Conservation (phyloP, 2,797 vertebrate genomes). For the Columba guinea region DNA sequence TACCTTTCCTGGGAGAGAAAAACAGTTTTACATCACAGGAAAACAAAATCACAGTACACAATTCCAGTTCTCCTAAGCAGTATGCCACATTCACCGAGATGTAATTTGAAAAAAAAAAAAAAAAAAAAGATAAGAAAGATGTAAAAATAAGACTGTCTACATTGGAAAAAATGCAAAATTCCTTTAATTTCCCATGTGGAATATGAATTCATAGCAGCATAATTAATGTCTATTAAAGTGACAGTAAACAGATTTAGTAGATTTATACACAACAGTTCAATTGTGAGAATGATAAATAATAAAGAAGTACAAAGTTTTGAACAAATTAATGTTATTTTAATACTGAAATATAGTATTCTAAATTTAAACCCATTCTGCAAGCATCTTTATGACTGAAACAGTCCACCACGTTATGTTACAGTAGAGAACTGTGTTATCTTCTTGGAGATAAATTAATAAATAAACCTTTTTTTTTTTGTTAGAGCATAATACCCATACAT, state of each 20-base stretch:
- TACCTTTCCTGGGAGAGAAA: not conserved
- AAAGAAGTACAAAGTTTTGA: not conserved
- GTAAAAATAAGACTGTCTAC: not conserved
- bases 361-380: not conserved
- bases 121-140: not conserved
- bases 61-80: not conserved
- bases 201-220: not conserved
- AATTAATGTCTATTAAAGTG: not conserved
- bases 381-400: not conserved
- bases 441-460: not conserved
- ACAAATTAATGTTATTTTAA: not conserved
- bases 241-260: not conserved
- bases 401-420: not conserved
- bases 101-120: not conserved
- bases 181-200: not conserved
- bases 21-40: not conserved
- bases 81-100: not conserved
- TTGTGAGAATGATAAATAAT: not conserved
- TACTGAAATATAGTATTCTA: not conserved
- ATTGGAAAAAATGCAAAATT: not conserved
- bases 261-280: not conserved
- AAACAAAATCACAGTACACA: not conserved
- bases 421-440: not conserved
- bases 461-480: not conserved
- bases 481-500: not conserved